phyloP scores from a whole-genome alignment of 2,888 invertebrate genomes.

The Acanthosoma haemorrhoidale region DNA sequence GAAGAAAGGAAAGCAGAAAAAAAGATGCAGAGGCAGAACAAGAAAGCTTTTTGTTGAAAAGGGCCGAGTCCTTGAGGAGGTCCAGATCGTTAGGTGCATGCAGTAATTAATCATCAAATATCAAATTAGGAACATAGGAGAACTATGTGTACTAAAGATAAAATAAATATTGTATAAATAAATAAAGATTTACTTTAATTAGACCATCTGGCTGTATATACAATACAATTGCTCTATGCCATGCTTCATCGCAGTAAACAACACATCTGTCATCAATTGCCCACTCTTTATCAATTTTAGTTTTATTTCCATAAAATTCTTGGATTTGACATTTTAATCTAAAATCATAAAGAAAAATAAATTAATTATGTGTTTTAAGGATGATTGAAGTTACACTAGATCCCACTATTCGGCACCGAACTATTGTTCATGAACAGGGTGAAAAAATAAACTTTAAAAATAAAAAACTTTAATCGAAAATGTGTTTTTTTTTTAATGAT shows the following conservation, averaged over 20 bases:
- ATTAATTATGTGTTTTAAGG: background rate
- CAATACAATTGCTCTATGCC: constrained; percentile 58
- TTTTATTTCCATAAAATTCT: constrained; percentile 48
- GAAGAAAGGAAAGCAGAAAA: too few species aligned
- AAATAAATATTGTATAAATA: too few species aligned
- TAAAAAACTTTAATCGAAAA: too few species aligned
- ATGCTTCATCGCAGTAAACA: constrained; percentile 52
- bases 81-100: background rate
- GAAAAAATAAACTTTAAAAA: too few species aligned
- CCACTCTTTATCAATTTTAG: constrained; percentile 47
- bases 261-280: constrained; percentile 52
- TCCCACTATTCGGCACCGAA: too few species aligned
- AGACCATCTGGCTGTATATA: constrained; percentile 47
- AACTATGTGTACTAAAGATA: too few species aligned
- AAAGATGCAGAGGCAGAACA: too few species aligned
- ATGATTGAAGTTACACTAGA: background rate
- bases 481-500: too few species aligned
- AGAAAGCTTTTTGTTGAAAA: too few species aligned
- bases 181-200: constrained; percentile 32
- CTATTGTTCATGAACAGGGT: too few species aligned
- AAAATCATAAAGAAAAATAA: background rate
- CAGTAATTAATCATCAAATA: too few species aligned
- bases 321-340: constrained; percentile 54
- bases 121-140: too few species aligned
- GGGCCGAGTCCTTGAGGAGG: background rate